Conservation (phyloP, 2,797 vertebrate species). For the Spheniscus humboldti region DNA sequence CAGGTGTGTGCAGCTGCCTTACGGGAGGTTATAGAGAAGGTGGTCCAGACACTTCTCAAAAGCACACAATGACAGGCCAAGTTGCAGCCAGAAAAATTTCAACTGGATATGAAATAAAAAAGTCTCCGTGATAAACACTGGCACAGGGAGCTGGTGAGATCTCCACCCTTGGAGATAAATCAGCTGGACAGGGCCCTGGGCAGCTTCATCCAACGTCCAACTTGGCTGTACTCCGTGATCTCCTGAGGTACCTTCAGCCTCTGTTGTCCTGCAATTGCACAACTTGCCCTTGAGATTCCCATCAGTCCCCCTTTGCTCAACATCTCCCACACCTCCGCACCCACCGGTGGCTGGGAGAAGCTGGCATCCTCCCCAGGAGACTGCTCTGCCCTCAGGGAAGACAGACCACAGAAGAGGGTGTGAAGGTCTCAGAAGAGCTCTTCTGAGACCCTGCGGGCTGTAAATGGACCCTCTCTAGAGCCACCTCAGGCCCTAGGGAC, state of each 20-base stretch:
- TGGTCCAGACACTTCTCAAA: background rate
- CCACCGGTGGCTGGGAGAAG: background rate
- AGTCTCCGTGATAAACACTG: background rate
- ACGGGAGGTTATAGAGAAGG: background rate
- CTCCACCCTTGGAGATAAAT: background rate
- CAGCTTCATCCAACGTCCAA: background rate
- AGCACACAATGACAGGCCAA: fast-evolving
- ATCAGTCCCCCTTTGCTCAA: background rate
- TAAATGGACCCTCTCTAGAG: background rate
- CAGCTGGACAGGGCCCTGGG: background rate
- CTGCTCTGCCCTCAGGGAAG: background rate
- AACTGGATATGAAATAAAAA: background rate
- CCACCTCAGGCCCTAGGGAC: background rate
- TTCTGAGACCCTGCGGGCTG: background rate
- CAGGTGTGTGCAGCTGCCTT: background rate
- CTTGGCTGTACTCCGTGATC: background rate
- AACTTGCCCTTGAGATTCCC: background rate
- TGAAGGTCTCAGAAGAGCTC: background rate
- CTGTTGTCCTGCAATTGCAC: background rate
- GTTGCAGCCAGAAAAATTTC: background rate
- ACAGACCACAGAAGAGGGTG: background rate
- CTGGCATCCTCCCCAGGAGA: background rate
- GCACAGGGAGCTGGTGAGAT: background rate
- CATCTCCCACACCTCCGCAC: background rate
- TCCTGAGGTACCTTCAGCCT: background rate